Base-by-base conservation (phyloP, 2,888 invertebrate genomes). In the Loripinus fragilis region DNA sequence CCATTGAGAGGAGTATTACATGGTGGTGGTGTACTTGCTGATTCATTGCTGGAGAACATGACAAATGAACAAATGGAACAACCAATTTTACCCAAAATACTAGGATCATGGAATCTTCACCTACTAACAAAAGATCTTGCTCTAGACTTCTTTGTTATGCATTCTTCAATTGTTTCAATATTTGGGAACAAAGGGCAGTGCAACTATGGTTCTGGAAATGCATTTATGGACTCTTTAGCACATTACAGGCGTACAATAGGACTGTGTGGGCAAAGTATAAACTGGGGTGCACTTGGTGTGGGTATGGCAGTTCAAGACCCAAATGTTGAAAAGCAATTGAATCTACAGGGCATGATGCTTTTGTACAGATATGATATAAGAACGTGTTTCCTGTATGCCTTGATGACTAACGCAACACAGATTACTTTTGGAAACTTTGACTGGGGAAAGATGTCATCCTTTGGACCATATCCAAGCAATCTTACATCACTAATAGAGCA, bases 121-220 rank as follows among this genome's bases (percentile, higher is more conserved):
- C 35, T 76, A 23, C 73, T 81, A 7, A 85, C 88, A 2, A 45
- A 71, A 60, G 23, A 80, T 20, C 35, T 76, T 10, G 42, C 52
- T 7, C 73, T 89, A 10, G 89, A 90, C 76, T 87, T 85, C 66
- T 90, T 90, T 74, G 60, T 89, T 8, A 76, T 89, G 71, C 87
- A 88, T 76, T 90, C 90, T 0, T 89, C 89, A 2, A 75, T 88
- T 2, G 78, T 85, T 1, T 82, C 88, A 5, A 65, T 88, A 1
- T 41, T 87, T 12, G 90, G 88, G 38, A 88, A 86, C 48, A 72
- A 66, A 28, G 88, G 88, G 0, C 90, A 90, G 52, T 79, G 83
- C n/a, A 89, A 87, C 74, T 88, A 90, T 72, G 85, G 82, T 10
- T 85, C 88, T 20, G 90, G 80, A 12, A 88, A 88, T 77, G 72